Evolutionary conservation across 2,113 vertebrate species (phyloP).

Genomic region (Dunckerocampus dactyliophorus): DNA sequence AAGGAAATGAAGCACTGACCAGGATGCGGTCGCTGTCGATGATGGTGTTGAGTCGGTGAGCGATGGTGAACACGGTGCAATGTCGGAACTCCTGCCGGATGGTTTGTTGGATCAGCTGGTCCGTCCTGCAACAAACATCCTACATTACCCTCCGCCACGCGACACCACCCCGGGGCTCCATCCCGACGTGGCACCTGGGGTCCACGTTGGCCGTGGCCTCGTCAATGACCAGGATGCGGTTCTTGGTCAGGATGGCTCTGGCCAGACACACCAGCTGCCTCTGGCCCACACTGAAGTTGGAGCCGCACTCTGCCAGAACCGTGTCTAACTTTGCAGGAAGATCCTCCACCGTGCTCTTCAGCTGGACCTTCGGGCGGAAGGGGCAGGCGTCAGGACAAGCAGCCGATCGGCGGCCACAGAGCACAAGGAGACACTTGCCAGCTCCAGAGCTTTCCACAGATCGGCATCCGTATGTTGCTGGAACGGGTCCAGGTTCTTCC

Average conservation of each 20-base stretch:
- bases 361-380: constrained; percentile 79
- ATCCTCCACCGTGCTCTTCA: constrained; percentile 86
- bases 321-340: constrained; percentile 87
- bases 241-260: constrained; percentile 89
- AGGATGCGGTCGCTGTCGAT: constrained; percentile 93
- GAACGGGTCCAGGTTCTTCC: constrained; percentile 95
- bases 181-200: constrained; percentile 58
- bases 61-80: constrained; percentile 93
- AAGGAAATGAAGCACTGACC: constrained; percentile 78
- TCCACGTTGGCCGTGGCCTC: constrained; percentile 98
- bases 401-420: too few relatives aligned
- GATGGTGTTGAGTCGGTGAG: constrained; percentile 92
- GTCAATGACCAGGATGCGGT: constrained; percentile 90
- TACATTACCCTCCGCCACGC: background rate
- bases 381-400: background rate
- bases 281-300: constrained; percentile 95
- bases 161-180: background rate
- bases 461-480: constrained; percentile 82
- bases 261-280: constrained; percentile 93
- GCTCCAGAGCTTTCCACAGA: constrained; percentile 85
- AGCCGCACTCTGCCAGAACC: constrained; percentile 89
- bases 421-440: constrained; percentile 57
- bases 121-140: constrained; percentile 76
- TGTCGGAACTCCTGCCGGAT: constrained; percentile 89
- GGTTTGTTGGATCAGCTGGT: constrained; percentile 90